Percentiles rank a stretch among this genome's conserved stretches.
These are phyloP conservation scores for Synergus japonicus DNA, from an alignment of 2,888 invertebrate species.

Conservation along the genomic window DNA sequence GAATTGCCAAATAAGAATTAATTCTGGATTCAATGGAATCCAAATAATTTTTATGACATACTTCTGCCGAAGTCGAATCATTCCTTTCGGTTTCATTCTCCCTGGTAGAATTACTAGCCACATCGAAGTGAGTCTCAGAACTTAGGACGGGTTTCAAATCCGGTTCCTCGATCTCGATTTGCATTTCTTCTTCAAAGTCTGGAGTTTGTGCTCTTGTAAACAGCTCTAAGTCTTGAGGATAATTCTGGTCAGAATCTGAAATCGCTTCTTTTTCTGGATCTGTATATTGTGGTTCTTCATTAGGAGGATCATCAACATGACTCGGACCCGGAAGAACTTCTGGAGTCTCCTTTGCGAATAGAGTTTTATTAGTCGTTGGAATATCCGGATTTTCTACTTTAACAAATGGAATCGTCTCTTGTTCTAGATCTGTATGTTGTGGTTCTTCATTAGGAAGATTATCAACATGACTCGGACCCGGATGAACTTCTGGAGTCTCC, in stretches of 20 bases:
- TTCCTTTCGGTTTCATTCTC: background rate
- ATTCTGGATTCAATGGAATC: background rate
- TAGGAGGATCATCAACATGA: too few species aligned
- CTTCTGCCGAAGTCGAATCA: background rate
- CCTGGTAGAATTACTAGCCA: background rate
- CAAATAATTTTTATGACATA: background rate
- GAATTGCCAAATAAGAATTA: background rate
- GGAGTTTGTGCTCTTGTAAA: background rate
- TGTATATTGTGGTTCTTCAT: too few species aligned
- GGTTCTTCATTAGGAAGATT: background rate
- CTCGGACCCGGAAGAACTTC: too few species aligned
- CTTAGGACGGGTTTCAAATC: background rate
- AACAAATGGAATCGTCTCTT: background rate
- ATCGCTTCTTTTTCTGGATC: too few species aligned
- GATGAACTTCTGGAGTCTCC: background rate
- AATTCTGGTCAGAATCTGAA: too few species aligned
- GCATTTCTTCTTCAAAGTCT: background rate
- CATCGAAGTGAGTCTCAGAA: background rate
- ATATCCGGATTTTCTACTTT: too few species aligned
- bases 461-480: too few species aligned
- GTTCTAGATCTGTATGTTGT: background rate
- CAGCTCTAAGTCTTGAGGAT: background rate
- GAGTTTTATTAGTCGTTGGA: too few species aligned
- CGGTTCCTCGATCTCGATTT: background rate
- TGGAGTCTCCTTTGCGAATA: too few species aligned